Percentiles rank a stretch among this genome's conserved stretches.
Evolutionary conservation across 2,888 invertebrate genomes (phyloP).

Genomic region (Perdita meconis): DNA sequence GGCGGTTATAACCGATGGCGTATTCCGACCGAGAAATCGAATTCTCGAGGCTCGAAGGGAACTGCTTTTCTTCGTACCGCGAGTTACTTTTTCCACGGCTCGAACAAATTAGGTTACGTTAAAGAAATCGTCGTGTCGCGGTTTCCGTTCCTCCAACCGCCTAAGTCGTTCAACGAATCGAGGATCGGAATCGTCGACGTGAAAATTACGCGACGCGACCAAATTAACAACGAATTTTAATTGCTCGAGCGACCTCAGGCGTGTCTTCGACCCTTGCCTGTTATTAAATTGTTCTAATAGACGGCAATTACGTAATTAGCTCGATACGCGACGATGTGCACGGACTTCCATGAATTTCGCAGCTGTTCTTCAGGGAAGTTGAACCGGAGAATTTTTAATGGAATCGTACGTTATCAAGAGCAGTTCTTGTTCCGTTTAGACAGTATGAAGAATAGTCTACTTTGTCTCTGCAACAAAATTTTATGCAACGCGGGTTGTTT

Average conservation of each 20-base stretch:
- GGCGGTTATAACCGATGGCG: constrained; percentile 2
- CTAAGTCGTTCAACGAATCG: neutral
- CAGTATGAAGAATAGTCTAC: neutral
- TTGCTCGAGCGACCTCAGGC: constrained; percentile 28
- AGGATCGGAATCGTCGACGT: neutral
- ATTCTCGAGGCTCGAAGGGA: neutral
- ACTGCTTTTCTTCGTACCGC: too few relatives aligned
- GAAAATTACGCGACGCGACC: constrained; percentile 27
- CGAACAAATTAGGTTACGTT: too few relatives aligned
- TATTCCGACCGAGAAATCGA: constrained; percentile 24
- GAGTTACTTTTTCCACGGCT: too few relatives aligned
- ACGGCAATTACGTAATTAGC: constrained; percentile 53
- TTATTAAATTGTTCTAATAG: constrained; percentile 53
- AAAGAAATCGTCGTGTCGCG: too few relatives aligned
- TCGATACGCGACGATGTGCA: constrained; percentile 19
- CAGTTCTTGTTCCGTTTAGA: neutral
- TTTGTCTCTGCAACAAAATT: neutral
- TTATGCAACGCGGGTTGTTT: neutral
- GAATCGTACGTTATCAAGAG: neutral
- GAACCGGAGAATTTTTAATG: constrained; percentile 5
- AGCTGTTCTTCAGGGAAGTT: neutral
- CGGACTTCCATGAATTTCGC: constrained; percentile 36
- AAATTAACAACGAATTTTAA: constrained; percentile 47
- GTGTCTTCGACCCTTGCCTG: constrained; percentile 54
- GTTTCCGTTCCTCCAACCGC: too few relatives aligned